Base-by-base conservation (phyloP, 2,113 vertebrate species). In the Seriola quinqueradiata region DNA sequence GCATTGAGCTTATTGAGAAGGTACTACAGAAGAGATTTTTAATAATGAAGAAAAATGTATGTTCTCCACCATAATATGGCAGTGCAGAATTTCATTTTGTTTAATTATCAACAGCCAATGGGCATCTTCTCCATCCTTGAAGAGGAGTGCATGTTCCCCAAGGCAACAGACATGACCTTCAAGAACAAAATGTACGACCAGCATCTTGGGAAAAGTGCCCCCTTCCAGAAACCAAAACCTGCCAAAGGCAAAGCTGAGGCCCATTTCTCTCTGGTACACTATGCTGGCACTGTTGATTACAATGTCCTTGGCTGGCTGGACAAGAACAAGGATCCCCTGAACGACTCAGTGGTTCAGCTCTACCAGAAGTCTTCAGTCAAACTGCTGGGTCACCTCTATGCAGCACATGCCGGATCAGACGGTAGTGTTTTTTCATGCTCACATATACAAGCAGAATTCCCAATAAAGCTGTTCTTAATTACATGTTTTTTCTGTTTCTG, bases 1-100 rank as follows among this genome's bases (percentile, higher is more conserved):
- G 96, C 92, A 97, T 97, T 92, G 96, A 97, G 89, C 96, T 97
- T 0, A 97, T 97, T 89, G 97, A 97, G 87, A 97, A 97, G 96
- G 90, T 91, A 42, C 40, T 2, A 10, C 40, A 42, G 40, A 8
- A 42, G 40, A 42, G 8, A 42, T 10, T 42, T 42, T 42, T 2
- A 36, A 36, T 36, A 36, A 36, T 42, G 8, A 10, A 9, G 2
- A 42, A 11, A 28, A 28, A 28, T 28, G 2, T 28, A 8, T 42
- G 11, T 42, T 10, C 40, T 42, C 10, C 10, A 42, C 40, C 8
- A 42, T 8, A 42, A 42, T 42, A 2, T 42, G 2, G 40, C 40
- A 42, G 40, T 10, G 40, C 7, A 42, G 10, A 42, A 42, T 11
- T 36, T 42, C 8, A 42, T 42, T 42, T 42, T 42, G 40, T 42